phyloP scores from a whole-genome alignment of 1,140 invertebrate genomes.

The Polyergus mexicanus region DNA sequence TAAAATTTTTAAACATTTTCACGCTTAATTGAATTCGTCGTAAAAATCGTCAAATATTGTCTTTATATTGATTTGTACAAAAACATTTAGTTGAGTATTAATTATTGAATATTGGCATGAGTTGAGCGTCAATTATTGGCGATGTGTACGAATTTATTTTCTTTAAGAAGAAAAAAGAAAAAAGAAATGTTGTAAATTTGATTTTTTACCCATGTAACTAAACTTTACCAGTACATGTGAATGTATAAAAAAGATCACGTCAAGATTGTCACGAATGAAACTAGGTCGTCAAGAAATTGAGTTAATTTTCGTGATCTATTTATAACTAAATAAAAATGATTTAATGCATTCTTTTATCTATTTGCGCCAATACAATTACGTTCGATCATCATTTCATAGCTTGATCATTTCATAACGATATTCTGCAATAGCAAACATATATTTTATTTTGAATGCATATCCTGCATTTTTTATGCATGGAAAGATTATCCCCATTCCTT shows the following conservation, averaged over 20 bases:
- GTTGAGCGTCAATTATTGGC: not conserved
- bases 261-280: conserved; percentile 30
- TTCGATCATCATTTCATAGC: not conserved
- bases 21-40: not conserved
- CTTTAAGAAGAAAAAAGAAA: not conserved
- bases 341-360: not conserved
- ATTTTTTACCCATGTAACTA: not conserved
- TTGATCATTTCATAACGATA: not conserved
- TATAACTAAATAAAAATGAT: conserved; percentile 7
- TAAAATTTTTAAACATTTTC: not conserved
- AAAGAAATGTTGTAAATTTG: not conserved
- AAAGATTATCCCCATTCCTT: not conserved
- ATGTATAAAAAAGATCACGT: conserved; percentile 30
- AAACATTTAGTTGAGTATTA: not conserved
- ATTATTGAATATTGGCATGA: not conserved
- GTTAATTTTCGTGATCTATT: not conserved
- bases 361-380: not conserved
- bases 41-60: not conserved
- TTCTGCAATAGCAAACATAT: conserved; percentile 13
- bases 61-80: not conserved
- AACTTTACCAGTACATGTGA: not conserved
- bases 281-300: conserved; percentile 13
- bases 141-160: not conserved
- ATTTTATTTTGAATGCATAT: not conserved
- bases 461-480: not conserved